These are phyloP conservation scores for Nephrotoma guestfalica DNA, from an alignment of 2,888 invertebrate species.

Conservation along the genomic window DNA sequence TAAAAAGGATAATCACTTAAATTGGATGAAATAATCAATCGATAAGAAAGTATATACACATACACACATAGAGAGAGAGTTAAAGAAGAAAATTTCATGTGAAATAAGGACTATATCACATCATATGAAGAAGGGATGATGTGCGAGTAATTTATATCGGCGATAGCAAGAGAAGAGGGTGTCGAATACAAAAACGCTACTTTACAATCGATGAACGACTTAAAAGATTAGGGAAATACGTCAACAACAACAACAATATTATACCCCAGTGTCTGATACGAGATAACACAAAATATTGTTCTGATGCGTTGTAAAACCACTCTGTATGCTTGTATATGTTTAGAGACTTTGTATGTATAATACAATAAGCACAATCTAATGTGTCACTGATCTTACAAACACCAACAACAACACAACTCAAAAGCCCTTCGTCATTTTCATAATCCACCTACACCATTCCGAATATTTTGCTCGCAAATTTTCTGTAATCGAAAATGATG, in stretches of 20 bases:
- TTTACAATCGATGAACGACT: background rate
- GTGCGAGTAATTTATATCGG: background rate
- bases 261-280: background rate
- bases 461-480: background rate
- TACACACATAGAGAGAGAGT: background rate
- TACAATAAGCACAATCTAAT: background rate
- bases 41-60: background rate
- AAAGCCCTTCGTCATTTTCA: background rate
- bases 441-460: background rate
- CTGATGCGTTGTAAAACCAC: background rate
- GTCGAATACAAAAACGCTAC: background rate
- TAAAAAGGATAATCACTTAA: background rate
- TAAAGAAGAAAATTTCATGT: background rate
- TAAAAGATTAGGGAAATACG: background rate
- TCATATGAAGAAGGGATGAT: background rate
- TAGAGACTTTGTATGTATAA: background rate
- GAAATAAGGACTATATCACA: background rate
- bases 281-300: background rate
- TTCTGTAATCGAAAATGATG: background rate
- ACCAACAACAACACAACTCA: background rate
- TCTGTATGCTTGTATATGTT: background rate
- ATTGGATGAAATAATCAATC: background rate
- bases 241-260: background rate
- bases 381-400: background rate
- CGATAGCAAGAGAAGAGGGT: background rate